Percentiles rank a stretch among this genome's conserved stretches.
Evolutionary conservation across 2,888 invertebrate species (phyloP).

Genomic region (Drosophila nigricruria): DNA sequence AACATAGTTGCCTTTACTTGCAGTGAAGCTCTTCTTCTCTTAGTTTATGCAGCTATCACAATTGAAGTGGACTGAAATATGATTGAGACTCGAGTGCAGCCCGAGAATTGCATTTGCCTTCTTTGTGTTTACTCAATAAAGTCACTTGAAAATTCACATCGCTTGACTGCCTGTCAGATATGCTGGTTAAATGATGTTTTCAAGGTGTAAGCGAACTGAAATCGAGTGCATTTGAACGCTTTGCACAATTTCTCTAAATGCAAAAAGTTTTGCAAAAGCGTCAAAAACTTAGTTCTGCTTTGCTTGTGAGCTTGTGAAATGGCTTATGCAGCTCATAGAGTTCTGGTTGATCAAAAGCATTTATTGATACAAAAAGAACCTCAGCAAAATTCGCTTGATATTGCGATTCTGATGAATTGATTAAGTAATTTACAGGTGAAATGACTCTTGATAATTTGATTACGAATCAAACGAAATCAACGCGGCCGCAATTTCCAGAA

Average conservation of each 20-base stretch:
- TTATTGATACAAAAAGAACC: neutral
- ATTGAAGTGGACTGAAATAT: slow-evolving; percentile 21
- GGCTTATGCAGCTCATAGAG: neutral
- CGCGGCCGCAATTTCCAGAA: neutral
- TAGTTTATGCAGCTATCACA: neutral
- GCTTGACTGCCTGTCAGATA: slow-evolving; percentile 1
- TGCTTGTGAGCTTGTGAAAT: neutral
- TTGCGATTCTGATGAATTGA: neutral
- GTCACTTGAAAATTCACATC: slow-evolving; percentile 5
- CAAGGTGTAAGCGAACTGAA: neutral
- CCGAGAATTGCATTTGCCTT: neutral
- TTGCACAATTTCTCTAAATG: slow-evolving; percentile 56
- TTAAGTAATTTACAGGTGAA: neutral
- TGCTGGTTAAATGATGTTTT: neutral
- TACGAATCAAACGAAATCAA: neutral
- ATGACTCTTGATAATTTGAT: neutral
- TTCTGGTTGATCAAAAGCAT: too few species aligned
- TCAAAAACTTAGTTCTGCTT: neutral
- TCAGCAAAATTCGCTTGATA: neutral
- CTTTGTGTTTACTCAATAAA: slow-evolving; percentile 11
- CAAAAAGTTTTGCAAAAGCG: slow-evolving; percentile 42
- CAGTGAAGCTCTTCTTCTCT: neutral
- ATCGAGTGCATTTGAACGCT: slow-evolving; percentile 26
- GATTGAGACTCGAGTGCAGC: slow-evolving; percentile 18
- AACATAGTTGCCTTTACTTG: neutral